Conservation (phyloP, 2,113 vertebrate genomes). For the Sebastes schlegelii region DNA sequence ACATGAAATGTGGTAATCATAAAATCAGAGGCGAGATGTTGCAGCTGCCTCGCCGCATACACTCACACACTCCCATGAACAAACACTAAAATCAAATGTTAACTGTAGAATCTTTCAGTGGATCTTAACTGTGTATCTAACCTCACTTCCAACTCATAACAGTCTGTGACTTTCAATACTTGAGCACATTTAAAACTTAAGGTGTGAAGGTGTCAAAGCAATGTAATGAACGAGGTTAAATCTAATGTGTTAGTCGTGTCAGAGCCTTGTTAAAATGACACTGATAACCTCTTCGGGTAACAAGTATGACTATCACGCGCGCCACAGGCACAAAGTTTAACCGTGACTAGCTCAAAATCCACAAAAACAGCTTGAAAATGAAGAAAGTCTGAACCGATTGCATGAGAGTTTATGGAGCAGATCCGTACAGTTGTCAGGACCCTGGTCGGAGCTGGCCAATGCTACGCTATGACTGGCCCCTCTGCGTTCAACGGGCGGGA, state of each 20-base stretch:
- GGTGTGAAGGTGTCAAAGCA: neutral
- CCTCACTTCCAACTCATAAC: neutral
- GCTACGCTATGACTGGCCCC: too few relatives aligned
- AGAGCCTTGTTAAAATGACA: conserved; percentile 15
- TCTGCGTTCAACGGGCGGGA: neutral
- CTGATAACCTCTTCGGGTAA: neutral
- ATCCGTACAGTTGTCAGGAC: too few relatives aligned
- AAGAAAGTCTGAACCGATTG: too few relatives aligned
- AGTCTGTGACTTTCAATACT: neutral
- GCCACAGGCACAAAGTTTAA: neutral
- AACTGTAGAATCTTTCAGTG: conserved; percentile 9
- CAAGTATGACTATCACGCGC: neutral
- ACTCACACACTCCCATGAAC: conserved; percentile 26
- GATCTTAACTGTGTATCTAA: conserved; percentile 23
- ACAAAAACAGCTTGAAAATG: too few relatives aligned
- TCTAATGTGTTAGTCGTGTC: neutral
- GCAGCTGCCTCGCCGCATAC: conserved; percentile 62
- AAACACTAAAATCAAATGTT: conserved; percentile 51
- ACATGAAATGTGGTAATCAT: conserved; percentile 71
- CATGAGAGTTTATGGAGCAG: too few relatives aligned
- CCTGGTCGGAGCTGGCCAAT: too few relatives aligned
- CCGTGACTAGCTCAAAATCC: neutral
- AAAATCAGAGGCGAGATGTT: conserved; percentile 57
- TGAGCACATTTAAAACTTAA: neutral
- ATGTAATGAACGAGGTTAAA: neutral